Percentiles rank a stretch among this genome's conserved stretches.
These are phyloP conservation scores for Goniozus legneri DNA, from an alignment of 1,140 invertebrate species.

Conservation along the genomic window DNA sequence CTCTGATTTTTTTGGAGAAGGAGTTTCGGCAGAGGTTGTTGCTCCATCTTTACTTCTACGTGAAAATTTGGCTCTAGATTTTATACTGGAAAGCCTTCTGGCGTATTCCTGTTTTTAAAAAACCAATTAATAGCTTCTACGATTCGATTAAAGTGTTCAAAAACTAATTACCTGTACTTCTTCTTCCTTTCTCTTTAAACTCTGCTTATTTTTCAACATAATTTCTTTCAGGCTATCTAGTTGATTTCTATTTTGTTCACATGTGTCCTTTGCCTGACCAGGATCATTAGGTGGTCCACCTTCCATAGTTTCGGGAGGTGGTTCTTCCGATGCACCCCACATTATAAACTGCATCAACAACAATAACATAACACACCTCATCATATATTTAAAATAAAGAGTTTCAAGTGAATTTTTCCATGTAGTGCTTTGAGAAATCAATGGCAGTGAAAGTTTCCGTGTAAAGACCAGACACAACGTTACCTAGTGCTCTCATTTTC, in stretches of 20 bases:
- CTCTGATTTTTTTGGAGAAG: constrained; percentile 25
- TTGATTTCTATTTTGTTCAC: constrained; percentile 41
- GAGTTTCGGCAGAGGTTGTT: constrained; percentile 8
- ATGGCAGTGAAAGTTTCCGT: constrained; percentile 47
- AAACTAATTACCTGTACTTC: constrained; percentile 40
- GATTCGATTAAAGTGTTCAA: not conserved
- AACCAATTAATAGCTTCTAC: not conserved
- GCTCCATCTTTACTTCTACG: constrained; percentile 34
- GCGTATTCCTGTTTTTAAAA: constrained; percentile 42
- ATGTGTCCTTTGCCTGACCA: constrained; percentile 25
- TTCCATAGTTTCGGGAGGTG: constrained; percentile 36
- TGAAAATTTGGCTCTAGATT: constrained; percentile 42
- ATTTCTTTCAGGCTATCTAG: constrained; percentile 44
- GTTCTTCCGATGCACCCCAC: constrained; percentile 41
- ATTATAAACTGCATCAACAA: constrained; percentile 46
- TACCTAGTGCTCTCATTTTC: constrained; percentile 47
- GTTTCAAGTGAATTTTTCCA: constrained; percentile 13
- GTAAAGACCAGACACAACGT: constrained; percentile 33
- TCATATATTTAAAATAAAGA: constrained; percentile 19
- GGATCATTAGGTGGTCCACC: constrained; percentile 27
- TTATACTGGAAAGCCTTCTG: constrained; percentile 46
- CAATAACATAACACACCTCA: constrained; percentile 43
- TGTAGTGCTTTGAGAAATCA: constrained; percentile 28
- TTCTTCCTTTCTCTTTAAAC: constrained; percentile 46
- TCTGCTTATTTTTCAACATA: constrained; percentile 44